Evolutionary conservation across 2,113 vertebrate genomes (phyloP).

Genomic region (Eulemur rufifrons): DNA sequence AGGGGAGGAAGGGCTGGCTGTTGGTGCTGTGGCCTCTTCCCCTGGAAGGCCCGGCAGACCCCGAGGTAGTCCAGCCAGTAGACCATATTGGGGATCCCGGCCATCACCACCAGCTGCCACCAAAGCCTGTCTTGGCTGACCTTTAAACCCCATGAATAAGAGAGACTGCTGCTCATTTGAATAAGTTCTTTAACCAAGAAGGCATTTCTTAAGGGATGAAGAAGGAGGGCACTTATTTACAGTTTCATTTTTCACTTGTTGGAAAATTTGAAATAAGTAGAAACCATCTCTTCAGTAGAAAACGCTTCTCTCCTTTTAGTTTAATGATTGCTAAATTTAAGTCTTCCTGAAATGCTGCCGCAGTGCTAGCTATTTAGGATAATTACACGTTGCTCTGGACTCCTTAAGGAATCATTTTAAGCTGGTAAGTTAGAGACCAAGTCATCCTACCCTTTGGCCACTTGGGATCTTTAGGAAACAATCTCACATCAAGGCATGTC

Average conservation of each 20-base stretch:
- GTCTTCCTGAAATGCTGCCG: slow-evolving; percentile 68
- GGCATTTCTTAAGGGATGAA: not conserved
- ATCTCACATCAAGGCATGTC: not conserved
- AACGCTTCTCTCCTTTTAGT: slow-evolving; percentile 50
- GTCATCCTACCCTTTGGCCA: not conserved
- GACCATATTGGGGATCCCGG: too few relatives aligned
- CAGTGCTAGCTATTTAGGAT: slow-evolving; percentile 69
- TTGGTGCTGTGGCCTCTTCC: not conserved
- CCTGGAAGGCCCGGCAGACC: not conserved
- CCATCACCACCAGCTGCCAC: not conserved
- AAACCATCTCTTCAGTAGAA: not conserved
- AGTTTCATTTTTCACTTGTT: slow-evolving; percentile 63
- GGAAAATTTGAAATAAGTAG: slow-evolving; percentile 71
- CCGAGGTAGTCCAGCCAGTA: not conserved
- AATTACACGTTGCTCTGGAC: slow-evolving; percentile 72
- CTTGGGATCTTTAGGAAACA: not conserved
- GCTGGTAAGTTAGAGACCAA: slow-evolving; percentile 62
- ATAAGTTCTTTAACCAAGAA: not conserved
- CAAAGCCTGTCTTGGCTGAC: not conserved
- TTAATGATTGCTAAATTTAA: slow-evolving; percentile 80
- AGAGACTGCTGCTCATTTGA: not conserved
- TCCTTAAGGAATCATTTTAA: slow-evolving; percentile 70
- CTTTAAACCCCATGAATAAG: not conserved
- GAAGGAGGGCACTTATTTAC: not conserved
- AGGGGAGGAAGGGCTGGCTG: too few relatives aligned